phyloP scores from a whole-genome alignment of 2,888 invertebrate species.

The Elmis aenea region DNA sequence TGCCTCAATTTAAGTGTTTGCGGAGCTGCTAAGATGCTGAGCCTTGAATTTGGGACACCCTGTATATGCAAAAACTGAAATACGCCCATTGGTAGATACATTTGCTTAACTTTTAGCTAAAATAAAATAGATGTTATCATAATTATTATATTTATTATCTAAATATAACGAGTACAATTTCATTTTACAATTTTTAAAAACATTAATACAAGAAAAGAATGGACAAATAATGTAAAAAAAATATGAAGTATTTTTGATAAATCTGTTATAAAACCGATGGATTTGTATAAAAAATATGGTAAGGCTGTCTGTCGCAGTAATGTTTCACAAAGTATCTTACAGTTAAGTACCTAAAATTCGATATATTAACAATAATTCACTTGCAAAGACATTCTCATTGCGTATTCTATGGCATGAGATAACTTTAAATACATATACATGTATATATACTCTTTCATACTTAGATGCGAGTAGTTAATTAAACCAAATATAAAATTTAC shows the following conservation, averaged over 20 bases:
- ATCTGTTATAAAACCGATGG: constrained; percentile 22
- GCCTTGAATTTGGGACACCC: too few relatives aligned
- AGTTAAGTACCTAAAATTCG: constrained; percentile 20
- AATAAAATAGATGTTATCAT: too few relatives aligned
- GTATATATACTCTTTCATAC: background rate
- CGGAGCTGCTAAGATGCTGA: too few relatives aligned
- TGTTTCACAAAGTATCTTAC: constrained; percentile 24
- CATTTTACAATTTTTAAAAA: constrained; percentile 42
- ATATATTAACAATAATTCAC: too few relatives aligned
- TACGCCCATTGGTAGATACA: too few relatives aligned
- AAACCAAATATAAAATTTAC: too few relatives aligned
- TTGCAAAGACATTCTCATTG: too few relatives aligned
- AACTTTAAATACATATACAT: too few relatives aligned
- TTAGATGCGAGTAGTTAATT: background rate
- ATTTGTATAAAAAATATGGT: constrained; percentile 41
- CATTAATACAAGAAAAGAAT: constrained; percentile 37
- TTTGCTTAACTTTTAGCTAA: too few relatives aligned
- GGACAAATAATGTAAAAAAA: constrained; percentile 8
- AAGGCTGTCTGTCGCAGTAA: constrained; percentile 41
- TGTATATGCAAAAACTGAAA: too few relatives aligned
- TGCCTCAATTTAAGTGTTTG: too few relatives aligned
- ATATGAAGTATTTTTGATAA: constrained; percentile 11
- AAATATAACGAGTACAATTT: constrained; percentile 46
- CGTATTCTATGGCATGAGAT: too few relatives aligned
- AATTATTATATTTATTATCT: constrained; percentile 47